Evolutionary conservation across 2,888 invertebrate genomes (phyloP).

Genomic region (Tanypteryx hageni): DNA sequence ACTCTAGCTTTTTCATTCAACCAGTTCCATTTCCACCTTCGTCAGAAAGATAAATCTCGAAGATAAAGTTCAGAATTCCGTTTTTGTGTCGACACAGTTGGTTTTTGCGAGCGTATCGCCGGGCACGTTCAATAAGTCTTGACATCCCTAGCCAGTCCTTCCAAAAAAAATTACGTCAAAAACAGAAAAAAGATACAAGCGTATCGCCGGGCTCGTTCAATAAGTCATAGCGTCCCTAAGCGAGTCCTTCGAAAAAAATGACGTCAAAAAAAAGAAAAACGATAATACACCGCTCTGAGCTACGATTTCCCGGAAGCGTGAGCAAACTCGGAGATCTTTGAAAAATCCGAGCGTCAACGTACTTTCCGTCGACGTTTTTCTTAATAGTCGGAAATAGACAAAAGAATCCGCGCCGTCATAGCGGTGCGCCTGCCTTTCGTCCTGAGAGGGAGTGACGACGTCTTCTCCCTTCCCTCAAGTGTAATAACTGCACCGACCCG

Average conservation of each 20-base stretch:
- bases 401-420: slow-evolving; percentile 20
- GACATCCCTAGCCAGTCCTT: not conserved
- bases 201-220: too few relatives aligned
- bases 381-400: slow-evolving; percentile 29
- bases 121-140: not conserved
- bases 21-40: too few relatives aligned
- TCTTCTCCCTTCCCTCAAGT: not conserved
- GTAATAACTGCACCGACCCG: not conserved
- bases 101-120: too few relatives aligned
- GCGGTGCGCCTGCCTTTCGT: not conserved
- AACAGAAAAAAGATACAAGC: not conserved
- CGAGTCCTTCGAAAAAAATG: not conserved
- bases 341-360: not conserved
- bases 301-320: not conserved
- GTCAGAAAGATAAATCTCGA: too few relatives aligned
- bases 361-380: not conserved
- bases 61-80: too few relatives aligned
- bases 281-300: not conserved
- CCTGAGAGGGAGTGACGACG: not conserved
- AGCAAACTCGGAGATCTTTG: not conserved
- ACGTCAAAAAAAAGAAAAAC: not conserved
- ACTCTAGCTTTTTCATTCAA: too few relatives aligned
- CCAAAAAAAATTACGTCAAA: not conserved
- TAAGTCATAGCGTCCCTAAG: not conserved
- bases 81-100: too few relatives aligned